Base-by-base conservation (phyloP, 2,888 invertebrate species). In the Therioaphis trifolii region DNA sequence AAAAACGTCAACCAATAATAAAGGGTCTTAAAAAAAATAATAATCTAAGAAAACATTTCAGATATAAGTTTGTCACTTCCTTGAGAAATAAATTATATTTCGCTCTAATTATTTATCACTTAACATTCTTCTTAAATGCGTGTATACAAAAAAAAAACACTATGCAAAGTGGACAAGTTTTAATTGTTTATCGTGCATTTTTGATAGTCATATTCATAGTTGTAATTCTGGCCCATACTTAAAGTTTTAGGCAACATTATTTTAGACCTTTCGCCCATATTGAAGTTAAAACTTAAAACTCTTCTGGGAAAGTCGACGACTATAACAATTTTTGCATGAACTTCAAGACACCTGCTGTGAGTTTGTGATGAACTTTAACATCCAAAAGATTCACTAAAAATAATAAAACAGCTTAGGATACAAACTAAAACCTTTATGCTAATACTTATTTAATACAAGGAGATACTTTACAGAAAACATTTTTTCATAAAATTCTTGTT, bases 181-280 rank as follows among this genome's bases (percentile, higher is more conserved):
- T 72, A 52, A 72, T 52, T 49, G n/a, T 29, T 49, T 29, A 72
- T 72, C 21, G 15, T 55, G 7, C 2, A 74, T 35, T 74, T 74
- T 55, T 40, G 14, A 74, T 21, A 40, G 15, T 55, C 21, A 15
- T 35, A 77, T 52, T 49, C 2, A 35, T 49, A 49, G 66, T 66
- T 66, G 24, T 68, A 24, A 66, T 52, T 49, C 52, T 35, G 27
- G 24, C n/a, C 18, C 61, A 9, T 2, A 40, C 11, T 46, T 29
- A 52, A 77, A 77, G 66, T 49, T 66, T 52, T 66, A 35, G 12
- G 40, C 35, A 40, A 66, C 66, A 29, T 35, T 66, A 66, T 49
- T 49, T 35, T 46, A 46, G 21, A 27, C 0, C 9, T 4, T 24
- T 49, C 7, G 46, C 35, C 18, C 12, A 24, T 18, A 24, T 24